Evolutionary conservation across 1,140 invertebrate species (phyloP), one percentile per base, ranked within the genome.

Genomic region (Aethina tumida): DNA sequence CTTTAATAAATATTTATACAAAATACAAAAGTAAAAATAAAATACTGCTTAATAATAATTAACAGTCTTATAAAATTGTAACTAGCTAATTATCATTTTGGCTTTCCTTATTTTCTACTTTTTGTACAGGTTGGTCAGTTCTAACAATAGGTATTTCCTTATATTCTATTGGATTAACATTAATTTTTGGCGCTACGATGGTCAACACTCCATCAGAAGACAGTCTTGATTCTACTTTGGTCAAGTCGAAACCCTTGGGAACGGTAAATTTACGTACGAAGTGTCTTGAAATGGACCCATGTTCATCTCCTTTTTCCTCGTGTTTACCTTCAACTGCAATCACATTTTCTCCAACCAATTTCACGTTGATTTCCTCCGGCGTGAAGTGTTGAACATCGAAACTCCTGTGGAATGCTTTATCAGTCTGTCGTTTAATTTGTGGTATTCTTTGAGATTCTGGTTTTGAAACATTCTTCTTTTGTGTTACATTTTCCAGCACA

Each of bases 191-290:
- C 2, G 74, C 77, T 2, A 59, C 69, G 19, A 84, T 71, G 10
- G 70, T 77, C 1, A 86, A 55, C 1, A 86, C 71, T 2, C 83
- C 81, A 48, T 86, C 82, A 0, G 77, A 79, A 1, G 81, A 83
- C 1, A 86, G 59, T 7, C 63, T 71, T 0, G 79, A 83, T 1
- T 68, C 57, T 2, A 84, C 70, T 6, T 73, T 64, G 2, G 79
- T 73, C 0, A 74, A 58, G 3, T 77, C 65, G 21, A 74, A 75
- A 21, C 74, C 76, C 13, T 78, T 67, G 0, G 82, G 83, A 9
- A 86, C 60, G 1, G 74, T 50, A 47, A 86, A 82, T 46, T 73
- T 66, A 7, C 82, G 59, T 5, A 74, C 64, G 48, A 87, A 87
- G 39, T 84, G 75, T 3, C 83, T 64, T 0, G 78, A 75, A 9